Evolutionary conservation across 2,113 vertebrate genomes (phyloP).

Genomic region (Acanthochromis polyacanthus): DNA sequence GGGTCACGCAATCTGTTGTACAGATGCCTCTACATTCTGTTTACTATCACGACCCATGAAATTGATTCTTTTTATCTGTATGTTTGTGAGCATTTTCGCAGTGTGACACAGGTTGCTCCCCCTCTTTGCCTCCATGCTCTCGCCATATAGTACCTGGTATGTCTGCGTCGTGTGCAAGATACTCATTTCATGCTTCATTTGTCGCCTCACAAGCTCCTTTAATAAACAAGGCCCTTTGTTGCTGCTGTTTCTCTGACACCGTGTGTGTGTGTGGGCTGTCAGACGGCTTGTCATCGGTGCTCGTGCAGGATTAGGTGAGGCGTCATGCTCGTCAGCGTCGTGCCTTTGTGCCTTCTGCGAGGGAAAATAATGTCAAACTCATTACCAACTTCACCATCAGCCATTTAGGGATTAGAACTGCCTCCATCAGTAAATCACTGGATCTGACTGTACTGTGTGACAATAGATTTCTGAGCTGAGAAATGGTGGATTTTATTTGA

Average conservation of each 20-base stretch:
- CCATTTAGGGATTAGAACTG: conserved; percentile 43
- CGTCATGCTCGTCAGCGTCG: conserved; percentile 26
- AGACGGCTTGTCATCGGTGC: conserved; percentile 25
- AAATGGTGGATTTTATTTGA: conserved; percentile 14
- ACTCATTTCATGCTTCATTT: conserved; percentile 82
- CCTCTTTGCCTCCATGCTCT: conserved; percentile 46
- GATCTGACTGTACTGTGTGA: conserved; percentile 27
- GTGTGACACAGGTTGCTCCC: conserved; percentile 54
- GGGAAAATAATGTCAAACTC: conserved; percentile 31
- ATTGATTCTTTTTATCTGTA: conserved; percentile 78
- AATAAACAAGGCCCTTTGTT: conserved; percentile 76
- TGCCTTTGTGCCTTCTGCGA: conserved; percentile 4
- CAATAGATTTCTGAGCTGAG: conserved; percentile 12
- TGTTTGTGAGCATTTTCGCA: conserved; percentile 61
- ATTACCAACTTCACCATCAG: conserved; percentile 43
- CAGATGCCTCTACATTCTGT: conserved; percentile 54
- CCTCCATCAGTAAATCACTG: conserved; percentile 29
- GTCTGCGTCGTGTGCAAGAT: conserved; percentile 59
- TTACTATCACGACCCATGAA: conserved; percentile 72
- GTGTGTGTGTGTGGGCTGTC: conserved; percentile 31
- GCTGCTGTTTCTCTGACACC: conserved; percentile 36
- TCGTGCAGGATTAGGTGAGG: conserved; percentile 47
- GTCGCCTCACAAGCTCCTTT: conserved; percentile 68
- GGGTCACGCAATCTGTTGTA: conserved; percentile 49
- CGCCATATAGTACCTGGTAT: conserved; percentile 57